Evolutionary conservation across 30 jellyfish, hydroid and myxozoan species (phyloP).

Genomic region (Pseudorhiza aurosa): DNA sequence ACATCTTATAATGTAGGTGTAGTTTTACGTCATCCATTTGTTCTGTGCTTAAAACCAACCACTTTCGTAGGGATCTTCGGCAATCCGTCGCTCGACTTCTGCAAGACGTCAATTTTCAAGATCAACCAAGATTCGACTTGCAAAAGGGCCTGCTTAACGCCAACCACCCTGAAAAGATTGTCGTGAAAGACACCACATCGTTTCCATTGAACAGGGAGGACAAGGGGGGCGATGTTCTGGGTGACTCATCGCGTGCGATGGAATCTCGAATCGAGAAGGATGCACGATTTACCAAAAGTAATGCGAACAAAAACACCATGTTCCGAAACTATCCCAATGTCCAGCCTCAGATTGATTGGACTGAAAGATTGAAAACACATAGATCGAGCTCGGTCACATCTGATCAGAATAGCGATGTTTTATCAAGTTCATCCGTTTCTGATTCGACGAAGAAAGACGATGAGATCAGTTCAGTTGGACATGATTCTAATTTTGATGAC

Average conservation of each 20-base stretch:
- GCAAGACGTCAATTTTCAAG: conserved; percentile 48
- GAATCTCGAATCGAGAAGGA: too few species aligned
- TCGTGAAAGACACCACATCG: neutral
- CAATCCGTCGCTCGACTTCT: conserved; percentile 56
- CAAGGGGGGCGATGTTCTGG: too few species aligned
- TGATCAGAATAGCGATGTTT: conserved; percentile 17
- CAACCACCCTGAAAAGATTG: neutral
- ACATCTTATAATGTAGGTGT: too few species aligned
- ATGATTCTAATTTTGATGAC: conserved; percentile 20
- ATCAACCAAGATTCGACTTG: neutral
- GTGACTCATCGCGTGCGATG: too few species aligned
- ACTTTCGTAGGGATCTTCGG: conserved; percentile 44
- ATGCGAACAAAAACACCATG: too few species aligned
- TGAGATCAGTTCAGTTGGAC: neutral
- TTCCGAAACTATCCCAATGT: too few species aligned
- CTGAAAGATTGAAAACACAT: neutral
- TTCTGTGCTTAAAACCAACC: too few species aligned
- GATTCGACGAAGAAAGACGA: conserved; percentile 5
- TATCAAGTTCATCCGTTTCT: conserved; percentile 18
- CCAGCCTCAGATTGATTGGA: too few species aligned
- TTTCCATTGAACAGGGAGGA: too few species aligned
- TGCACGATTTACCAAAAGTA: too few species aligned
- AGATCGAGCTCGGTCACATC: neutral
- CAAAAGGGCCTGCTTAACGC: neutral
- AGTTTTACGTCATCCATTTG: too few species aligned